Percentiles rank a stretch among this genome's conserved stretches.
Conservation (phyloP, 2,888 invertebrate genomes). For the Watsonalla cultraria region DNA sequence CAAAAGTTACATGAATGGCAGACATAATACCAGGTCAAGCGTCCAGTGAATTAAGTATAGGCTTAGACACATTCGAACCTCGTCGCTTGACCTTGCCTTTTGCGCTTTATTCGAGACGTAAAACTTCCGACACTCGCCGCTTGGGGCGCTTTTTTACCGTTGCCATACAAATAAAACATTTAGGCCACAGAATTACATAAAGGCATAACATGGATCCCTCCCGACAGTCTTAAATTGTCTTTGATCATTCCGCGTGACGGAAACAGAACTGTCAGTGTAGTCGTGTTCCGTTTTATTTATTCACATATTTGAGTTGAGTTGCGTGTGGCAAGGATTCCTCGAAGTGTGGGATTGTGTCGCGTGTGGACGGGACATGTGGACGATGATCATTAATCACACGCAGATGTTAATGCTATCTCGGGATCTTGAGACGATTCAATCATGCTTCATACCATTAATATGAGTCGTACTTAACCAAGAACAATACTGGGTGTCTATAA, state of each 20-base stretch:
- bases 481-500: too few relatives aligned
- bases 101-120: too few relatives aligned
- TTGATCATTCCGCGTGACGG: conserved; percentile 18
- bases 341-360: conserved; percentile 27
- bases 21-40: too few relatives aligned
- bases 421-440: background rate
- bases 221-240: background rate
- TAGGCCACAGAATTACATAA: too few relatives aligned
- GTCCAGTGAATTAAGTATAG: too few relatives aligned
- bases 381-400: conserved; percentile 23
- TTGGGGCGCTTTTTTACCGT: too few relatives aligned
- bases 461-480: too few relatives aligned
- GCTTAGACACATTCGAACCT: too few relatives aligned
- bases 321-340: conserved; percentile 33
- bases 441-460: background rate
- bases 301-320: conserved; percentile 22
- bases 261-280: conserved; percentile 5
- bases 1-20: too few relatives aligned
- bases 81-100: too few relatives aligned
- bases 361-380: conserved; percentile 24
- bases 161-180: too few relatives aligned
- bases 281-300: conserved; percentile 22
- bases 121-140: too few relatives aligned
- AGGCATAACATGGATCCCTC: background rate
- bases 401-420: conserved; percentile 2